Evolutionary conservation across 2,113 vertebrate species (phyloP), one percentile per base, ranked within the genome.

Genomic region (Holacanthus passer): DNA sequence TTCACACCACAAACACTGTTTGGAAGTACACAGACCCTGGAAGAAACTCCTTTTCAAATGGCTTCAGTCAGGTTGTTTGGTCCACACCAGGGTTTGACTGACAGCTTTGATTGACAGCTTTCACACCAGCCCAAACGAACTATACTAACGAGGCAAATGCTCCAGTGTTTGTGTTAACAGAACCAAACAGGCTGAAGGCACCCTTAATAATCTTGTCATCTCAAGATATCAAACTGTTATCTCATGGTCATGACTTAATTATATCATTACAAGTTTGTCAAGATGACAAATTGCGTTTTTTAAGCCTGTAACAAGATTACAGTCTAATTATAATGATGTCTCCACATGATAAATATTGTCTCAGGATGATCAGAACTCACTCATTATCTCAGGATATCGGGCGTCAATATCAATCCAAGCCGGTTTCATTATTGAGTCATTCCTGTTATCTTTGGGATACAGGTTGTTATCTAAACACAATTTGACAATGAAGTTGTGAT

Each of bases 211-310:
- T 59, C 69, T 27, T 3, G 11, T 43, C 69, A 39, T 55, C 7
- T 11, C n/a, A 9, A 60, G 39, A 63, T 37, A 39, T 52, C n/a
- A 35, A 29, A 11, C 58, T 11, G 8, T 24, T 22, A 41, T 7
- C 62, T 48, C 41, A n/a, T 14, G 27, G 55, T 60, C 72, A 43
- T 39, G n/a, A 37, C 22, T 67, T 74, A 32, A 75, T 74, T n/a
- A 68, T 52, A 55, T 35, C 17, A 55, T 22, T 7, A 58, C 35
- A 71, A 14, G 14, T 45, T 12, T 29, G 37, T 56, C 60, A 50
- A 24, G 20, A 62, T 82, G 35, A 74, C 53, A 20, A 50, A 74
- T 32, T 20, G 17, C 22, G 10, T 67, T 64, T 79, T 29, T 35
- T 22, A 39, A 45, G 20, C 45, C 63, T 10, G 13, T 58, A 27